Evolutionary conservation across 2,797 vertebrate species (phyloP), one percentile per base, ranked within the genome.

Genomic region (Cottoperca gobio): DNA sequence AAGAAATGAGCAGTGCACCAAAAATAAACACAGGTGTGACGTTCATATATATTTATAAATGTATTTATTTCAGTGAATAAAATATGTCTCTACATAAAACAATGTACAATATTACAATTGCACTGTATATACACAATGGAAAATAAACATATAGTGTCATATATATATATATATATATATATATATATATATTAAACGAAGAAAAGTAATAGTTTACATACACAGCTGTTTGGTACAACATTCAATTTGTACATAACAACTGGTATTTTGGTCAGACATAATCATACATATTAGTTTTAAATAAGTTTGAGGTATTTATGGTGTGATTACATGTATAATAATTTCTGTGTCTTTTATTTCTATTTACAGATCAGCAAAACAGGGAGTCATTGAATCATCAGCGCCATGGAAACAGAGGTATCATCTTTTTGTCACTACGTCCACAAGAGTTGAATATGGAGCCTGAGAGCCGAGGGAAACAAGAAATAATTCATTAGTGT

Each of bases 361-460:
- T 93, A 89, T 93, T 77, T 94, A 93, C 90, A 94, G 76, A 92
- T 93, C 93, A 94, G 91, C 93, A 93, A 83, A 81, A 67, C n/a
- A 76, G 59, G 93, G 90, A 92, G 92, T 93, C 83, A 89, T 82
- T 68, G 72, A 83, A 86, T 59, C 65, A 54, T 63, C 54, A 31
- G 79, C 70, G 72, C 70, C 73, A 53, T 31, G 55, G 80, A 63
- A 78, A 88, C 83, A 86, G 81, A 78, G 76, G 77, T 70, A 68
- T 82, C 66, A 12, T 68, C 54, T 81, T 78, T 76, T 85, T 73
- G 76, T 87, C 57, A 46, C 45, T 21, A 40, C 8, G 16, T 74
- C 79, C 46, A 39, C 45, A 66, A 49, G 63, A 66, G 70, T 12
- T 70, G 76, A 74, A 71, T 33, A 59, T 65, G 59, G 48, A 72